Base-by-base conservation (phyloP, 2,888 invertebrate genomes). In the Drosophila paramelanica region DNA sequence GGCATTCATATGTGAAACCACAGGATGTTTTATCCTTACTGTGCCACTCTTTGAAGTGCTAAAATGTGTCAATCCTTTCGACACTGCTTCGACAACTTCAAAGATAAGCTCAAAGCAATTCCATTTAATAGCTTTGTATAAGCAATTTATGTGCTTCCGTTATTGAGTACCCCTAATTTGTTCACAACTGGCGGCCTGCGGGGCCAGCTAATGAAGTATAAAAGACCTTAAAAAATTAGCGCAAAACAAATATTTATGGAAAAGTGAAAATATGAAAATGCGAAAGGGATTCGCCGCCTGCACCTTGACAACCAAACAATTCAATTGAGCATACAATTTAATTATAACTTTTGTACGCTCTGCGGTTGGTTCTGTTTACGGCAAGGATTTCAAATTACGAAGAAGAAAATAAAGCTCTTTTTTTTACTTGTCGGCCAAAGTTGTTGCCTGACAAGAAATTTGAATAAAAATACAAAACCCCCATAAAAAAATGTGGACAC, bases 251-350 rank as follows among this genome's bases (percentile, higher is more conserved):
- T 70, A 55, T 58, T 68, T 45, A 58, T 46, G 50, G 38, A 20
- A 58, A 52, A 39, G 47, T 31, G 50, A 67, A 59, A 49, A 53
- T 45, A 57, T 33, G 38, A 46, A 59, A 47, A 14, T 8, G 47
- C 14, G 27, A 27, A 36, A 45, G 23, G 53, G 36, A 36, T 43
- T n/a, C 20, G 10, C 2, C 33, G 31, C 52, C 33, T 51, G 51
- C 49, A 66, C 50, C 59, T 57, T 57, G 45, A 11, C n/a, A 53
- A 17, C 14, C 38, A 53, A 75, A 67, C 79, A 86, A 83, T 79
- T 76, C 67, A 82, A 74, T 79, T 81, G 83, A 52, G 66, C 77
- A 52, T 42, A 65, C 49, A 79, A 88, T 79, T 82, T 77, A 83
- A 83, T 83, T 83, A 83, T 67, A 68, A 84, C 64, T 81, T 74